These are phyloP conservation scores for Fragum sueziense DNA, from an alignment of 2,888 invertebrate genomes.

Conservation along the genomic window DNA sequence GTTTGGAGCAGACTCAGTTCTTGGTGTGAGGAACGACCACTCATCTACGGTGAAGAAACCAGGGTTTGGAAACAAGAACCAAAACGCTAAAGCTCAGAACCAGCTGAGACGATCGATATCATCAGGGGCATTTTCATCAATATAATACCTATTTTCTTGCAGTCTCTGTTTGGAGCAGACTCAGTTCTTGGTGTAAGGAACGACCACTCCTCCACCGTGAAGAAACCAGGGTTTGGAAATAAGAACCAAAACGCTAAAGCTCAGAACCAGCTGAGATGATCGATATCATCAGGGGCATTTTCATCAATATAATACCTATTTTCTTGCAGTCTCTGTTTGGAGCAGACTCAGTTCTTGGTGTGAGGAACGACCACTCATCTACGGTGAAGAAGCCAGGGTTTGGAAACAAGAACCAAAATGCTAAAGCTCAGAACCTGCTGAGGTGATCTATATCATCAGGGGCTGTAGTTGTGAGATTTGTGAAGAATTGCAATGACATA, in stretches of 20 bases:
- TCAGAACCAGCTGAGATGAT: constrained; percentile 84
- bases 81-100: constrained; percentile 70
- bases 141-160: constrained; percentile 13
- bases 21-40: constrained; percentile 84
- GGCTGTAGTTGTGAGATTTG: too few relatives aligned
- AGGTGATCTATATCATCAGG: constrained; percentile 84
- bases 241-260: constrained; percentile 80
- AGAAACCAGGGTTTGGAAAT: constrained; percentile 84
- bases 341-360: constrained; percentile 75
- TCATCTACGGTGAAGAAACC: constrained; percentile 85
- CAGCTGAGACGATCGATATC: constrained; percentile 84
- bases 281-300: constrained; percentile 77
- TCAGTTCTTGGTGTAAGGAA: constrained; percentile 82
- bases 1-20: constrained; percentile 70
- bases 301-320: too few relatives aligned
- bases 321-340: constrained; percentile 56
- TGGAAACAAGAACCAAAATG: constrained; percentile 83
- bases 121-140: too few relatives aligned
- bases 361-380: constrained; percentile 84
- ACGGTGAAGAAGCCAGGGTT: constrained; percentile 85
- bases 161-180: constrained; percentile 64
- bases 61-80: constrained; percentile 83
- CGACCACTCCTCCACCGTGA: constrained; percentile 85
- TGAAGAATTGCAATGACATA: too few relatives aligned
- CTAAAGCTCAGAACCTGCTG: constrained; percentile 74